Evolutionary conservation across 2,888 invertebrate genomes (phyloP), one percentile per base, ranked within the genome.

Genomic region (Xanthostigma xanthostigma): DNA sequence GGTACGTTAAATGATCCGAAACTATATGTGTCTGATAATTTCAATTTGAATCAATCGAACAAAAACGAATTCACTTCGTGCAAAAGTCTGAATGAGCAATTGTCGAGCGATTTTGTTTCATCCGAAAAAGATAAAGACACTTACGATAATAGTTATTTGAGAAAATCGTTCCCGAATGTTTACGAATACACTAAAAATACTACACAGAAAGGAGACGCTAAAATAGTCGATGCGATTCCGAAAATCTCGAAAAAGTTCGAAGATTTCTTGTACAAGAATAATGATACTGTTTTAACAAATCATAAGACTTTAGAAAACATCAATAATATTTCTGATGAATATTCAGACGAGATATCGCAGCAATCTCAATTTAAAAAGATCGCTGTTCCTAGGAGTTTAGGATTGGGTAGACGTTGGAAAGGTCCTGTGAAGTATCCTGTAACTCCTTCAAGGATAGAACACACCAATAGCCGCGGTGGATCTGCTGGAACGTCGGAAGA

Each of bases 401-500:
- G 76, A 1, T 60, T 77, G 38, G 71, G 79, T 49, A 66, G 79
- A 54, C 71, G 71, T 54, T 79, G 78, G 77, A 58, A 73, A 44
- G 79, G 79, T 1, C 79, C 78, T 14, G 76, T 79, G 1, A 65
- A 72, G 53, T 79, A 79, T 61, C 79, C 79, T 3, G 79, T 79
- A 8, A 79, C 79, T 36, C 79, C 79, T 40, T 76, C 48, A 78
- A 78, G 58, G 63, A 63, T 55, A 57, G 44, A 45, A 41, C 53
- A 9, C 50, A 43, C 46, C 41, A 41, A 33, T 38, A 47, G 57
- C 49, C 57, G 60, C 49, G 61, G 61, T 36, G 53, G 58, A 33
- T 61, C 65, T 64, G 67, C 65, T 64, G 65, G 67, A 39, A 57
- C 57, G 41, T 63, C 65, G 43, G 65, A 65, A 50, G 67, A 67